Evolutionary conservation across 2,797 vertebrate species (phyloP).

Genomic region (Cyprinodon diabolis): DNA sequence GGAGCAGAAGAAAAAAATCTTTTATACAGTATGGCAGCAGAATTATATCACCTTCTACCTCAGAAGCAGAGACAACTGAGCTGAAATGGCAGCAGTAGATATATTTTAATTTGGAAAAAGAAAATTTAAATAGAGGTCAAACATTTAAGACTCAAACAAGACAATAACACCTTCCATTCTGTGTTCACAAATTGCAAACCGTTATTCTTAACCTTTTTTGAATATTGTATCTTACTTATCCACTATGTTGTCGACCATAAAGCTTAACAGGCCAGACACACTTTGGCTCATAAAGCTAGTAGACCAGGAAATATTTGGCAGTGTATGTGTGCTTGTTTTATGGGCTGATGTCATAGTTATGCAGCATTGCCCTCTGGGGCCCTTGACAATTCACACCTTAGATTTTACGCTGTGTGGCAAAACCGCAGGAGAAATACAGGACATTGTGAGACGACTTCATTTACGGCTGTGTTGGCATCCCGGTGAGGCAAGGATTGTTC

Average conservation of each 20-base stretch:
- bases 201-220: constrained; percentile 2
- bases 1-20: constrained; percentile 3
- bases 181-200: not conserved
- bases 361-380: constrained; percentile 61
- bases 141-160: not conserved
- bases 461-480: constrained; percentile 41
- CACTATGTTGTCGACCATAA: constrained; percentile 38
- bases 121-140: not conserved
- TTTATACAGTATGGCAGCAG: constrained; percentile 5
- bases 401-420: constrained; percentile 65
- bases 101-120: constrained; percentile 16
- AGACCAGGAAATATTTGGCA: constrained; percentile 35
- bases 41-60: constrained; percentile 11
- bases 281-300: constrained; percentile 46
- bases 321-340: constrained; percentile 55
- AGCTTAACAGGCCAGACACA: constrained; percentile 21
- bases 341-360: constrained; percentile 78
- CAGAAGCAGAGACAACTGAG: constrained; percentile 1
- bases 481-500: not conserved
- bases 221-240: constrained; percentile 20
- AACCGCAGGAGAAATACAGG: constrained; percentile 55
- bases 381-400: constrained; percentile 71
- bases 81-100: constrained; percentile 5
- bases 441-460: constrained; percentile 58
- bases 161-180: not conserved